Evolutionary conservation across 2,113 vertebrate species (phyloP).

Genomic region (Sardina pilchardus): DNA sequence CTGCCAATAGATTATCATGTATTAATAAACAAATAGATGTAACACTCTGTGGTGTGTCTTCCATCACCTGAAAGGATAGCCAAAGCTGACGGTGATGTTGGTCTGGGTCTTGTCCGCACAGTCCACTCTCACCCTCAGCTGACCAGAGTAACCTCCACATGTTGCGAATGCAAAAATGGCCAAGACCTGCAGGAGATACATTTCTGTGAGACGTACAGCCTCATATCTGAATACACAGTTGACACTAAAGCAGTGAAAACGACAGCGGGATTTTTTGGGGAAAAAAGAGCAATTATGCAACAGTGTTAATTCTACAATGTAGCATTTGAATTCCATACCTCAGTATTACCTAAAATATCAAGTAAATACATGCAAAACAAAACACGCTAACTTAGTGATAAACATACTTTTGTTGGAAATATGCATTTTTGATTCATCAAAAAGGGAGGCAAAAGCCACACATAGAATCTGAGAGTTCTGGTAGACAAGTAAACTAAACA

Average conservation of each 20-base stretch:
- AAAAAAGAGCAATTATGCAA: background rate
- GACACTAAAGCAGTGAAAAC: background rate
- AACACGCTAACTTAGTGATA: background rate
- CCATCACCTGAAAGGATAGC: slow-evolving; percentile 93
- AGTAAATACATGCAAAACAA: background rate
- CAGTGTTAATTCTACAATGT: background rate
- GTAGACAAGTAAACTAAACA: background rate
- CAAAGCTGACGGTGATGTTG: slow-evolving; percentile 88
- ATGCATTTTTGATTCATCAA: background rate
- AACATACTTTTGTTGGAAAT: background rate
- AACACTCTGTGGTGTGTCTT: background rate
- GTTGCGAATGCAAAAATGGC: slow-evolving; percentile 99
- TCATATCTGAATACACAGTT: background rate
- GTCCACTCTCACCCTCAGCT: slow-evolving; percentile 93
- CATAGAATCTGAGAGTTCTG: too few species aligned
- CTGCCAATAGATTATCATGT: background rate
- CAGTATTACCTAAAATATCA: background rate
- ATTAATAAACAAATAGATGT: background rate
- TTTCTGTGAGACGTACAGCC: background rate
- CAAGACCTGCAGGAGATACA: slow-evolving; percentile 84
- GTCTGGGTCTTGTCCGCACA: slow-evolving; percentile 89
- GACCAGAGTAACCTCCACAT: slow-evolving; percentile 96
- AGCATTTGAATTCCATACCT: background rate
- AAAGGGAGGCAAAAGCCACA: background rate
- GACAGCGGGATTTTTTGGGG: background rate